Evolutionary conservation across 1,140 invertebrate species (phyloP), one percentile per base, ranked within the genome.

Genomic region (Oncopeltus fasciatus): DNA sequence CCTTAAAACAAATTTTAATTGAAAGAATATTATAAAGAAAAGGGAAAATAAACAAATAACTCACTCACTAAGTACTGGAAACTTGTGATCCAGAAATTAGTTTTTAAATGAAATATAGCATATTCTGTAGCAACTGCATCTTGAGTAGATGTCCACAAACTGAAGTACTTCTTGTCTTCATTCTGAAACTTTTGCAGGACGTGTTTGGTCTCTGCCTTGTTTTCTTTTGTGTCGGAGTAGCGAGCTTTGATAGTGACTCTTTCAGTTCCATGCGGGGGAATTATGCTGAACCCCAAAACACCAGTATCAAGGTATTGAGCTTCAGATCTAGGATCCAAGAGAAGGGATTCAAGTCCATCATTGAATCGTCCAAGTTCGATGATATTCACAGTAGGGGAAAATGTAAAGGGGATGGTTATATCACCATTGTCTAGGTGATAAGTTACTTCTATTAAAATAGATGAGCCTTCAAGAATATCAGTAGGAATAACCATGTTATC

Each of bases 1-100:
- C n/a, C n/a, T n/a, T n/a, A n/a, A n/a, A n/a, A n/a, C n/a, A 8
- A 38, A 38, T 38, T 8, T 38, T 38, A 38, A 8, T 38, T 38
- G 14, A 38, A 38, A 38, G 31, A 5, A 38, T 8, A 38, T 38
- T 8, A 38, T 38, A 38, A 38, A 8, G 14, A 38, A 38, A 38
- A 38, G 14, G 5, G 14, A 38, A 38, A 18, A 5, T 49, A 21
- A 8, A 49, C 5, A 38, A 53, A 53, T 44, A 59, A 65, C 64
- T 64, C 57, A 68, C 70, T 71, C 70, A 78, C 77, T 70, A 79
- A 53, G 67, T 76, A 78, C 66, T 74, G 66, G 67, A 78, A 78
- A 16, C 67, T 68, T 11, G 74, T 67, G 31, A 77, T 67, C 49
- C 66, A 60, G 64, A 77, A 78, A 65, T 76, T 78, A 1, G 71